A percentile compares a stretch with the other conserved stretches of the same genome.
These are phyloP conservation scores for Nipponacmea schrenckii DNA, from an alignment of 2,888 invertebrate genomes.

Conservation along the genomic window DNA sequence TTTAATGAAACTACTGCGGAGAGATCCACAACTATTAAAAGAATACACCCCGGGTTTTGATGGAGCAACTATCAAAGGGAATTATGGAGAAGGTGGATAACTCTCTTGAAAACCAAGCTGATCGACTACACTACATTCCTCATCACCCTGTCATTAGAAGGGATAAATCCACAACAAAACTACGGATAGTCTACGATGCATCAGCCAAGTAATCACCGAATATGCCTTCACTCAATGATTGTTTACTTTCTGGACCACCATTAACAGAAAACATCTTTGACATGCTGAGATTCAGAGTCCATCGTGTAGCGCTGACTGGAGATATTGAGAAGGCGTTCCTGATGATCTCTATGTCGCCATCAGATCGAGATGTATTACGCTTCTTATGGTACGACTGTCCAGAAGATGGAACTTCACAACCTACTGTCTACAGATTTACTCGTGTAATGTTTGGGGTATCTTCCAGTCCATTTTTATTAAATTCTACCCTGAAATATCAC, in stretches of 20 bases:
- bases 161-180: no score
- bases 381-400: background rate
- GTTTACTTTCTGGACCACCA: background rate
- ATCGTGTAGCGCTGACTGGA: background rate
- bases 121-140: no score
- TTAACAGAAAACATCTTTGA: background rate
- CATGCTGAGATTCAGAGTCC: background rate
- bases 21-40: background rate
- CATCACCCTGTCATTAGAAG: no score
- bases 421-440: background rate
- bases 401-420: background rate
- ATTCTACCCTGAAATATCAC: background rate
- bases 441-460: background rate
- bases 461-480: background rate
- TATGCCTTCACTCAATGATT: background rate
- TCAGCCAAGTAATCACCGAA: background rate
- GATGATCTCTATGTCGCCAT: background rate
- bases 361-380: background rate
- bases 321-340: background rate
- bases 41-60: background rate
- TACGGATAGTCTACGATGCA: no score
- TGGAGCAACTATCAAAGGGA: background rate
- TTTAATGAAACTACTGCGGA: background rate
- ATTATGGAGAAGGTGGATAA: background rate
- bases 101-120: background rate